phyloP scores from a whole-genome alignment of 2,113 vertebrate genomes.

The Onychostoma macrolepis region DNA sequence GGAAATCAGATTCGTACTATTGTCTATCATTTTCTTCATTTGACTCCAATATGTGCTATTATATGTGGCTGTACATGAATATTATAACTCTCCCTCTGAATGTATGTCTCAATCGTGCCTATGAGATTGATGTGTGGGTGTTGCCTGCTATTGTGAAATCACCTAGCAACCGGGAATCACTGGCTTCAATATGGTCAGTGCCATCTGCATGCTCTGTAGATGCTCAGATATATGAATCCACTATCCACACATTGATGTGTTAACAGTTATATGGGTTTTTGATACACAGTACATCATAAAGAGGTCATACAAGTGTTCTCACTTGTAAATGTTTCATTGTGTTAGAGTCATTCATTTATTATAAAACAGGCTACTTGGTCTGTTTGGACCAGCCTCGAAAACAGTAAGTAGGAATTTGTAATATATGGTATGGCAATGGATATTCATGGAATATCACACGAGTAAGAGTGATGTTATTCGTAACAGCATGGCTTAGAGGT shows the following conservation, averaged over 20 bases:
- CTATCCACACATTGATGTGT: not conserved
- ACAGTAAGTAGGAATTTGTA: not conserved
- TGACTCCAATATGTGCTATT: not conserved
- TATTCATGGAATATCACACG: not conserved
- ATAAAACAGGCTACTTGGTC: not conserved
- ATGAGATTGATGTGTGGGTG: constrained; percentile 15
- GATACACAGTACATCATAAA: not conserved
- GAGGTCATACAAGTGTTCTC: constrained; percentile 8
- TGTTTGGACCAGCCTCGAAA: not conserved
- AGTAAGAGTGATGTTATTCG: not conserved
- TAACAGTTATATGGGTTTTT: not conserved
- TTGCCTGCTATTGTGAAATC: constrained; percentile 38
- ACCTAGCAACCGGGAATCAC: constrained; percentile 58
- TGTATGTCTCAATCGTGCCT: constrained; percentile 40
- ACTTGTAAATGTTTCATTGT: not conserved
- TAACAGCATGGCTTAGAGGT: not conserved
- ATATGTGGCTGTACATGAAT: not conserved
- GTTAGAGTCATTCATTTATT: not conserved
- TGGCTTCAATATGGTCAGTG: constrained; percentile 24
- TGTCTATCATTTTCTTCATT: not conserved
- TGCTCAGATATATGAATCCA: not conserved
- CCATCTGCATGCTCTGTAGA: constrained; percentile 13
- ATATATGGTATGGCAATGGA: not conserved
- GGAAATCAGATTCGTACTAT: not conserved
- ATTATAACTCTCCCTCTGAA: not conserved